Percentiles rank a stretch among this genome's conserved stretches.
Evolutionary conservation across 2,888 invertebrate species (phyloP).

Genomic region (Dicranocentrus wangi): DNA sequence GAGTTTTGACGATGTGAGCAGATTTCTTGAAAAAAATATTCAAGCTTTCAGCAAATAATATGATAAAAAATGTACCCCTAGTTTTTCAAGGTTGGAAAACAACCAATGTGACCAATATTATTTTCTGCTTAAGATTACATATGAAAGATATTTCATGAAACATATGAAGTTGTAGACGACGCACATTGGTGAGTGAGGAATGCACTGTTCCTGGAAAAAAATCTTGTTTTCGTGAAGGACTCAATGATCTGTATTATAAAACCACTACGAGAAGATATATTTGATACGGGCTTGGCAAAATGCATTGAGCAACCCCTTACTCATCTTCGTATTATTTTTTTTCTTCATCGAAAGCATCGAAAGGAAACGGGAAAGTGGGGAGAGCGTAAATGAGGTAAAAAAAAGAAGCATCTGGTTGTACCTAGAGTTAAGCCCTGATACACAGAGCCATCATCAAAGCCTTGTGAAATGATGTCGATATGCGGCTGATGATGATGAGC

Average conservation of each 20-base stretch:
- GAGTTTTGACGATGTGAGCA: not conserved
- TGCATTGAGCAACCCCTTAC: too few relatives aligned
- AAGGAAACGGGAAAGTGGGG: not conserved
- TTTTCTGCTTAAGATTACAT: too few relatives aligned
- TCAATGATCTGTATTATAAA: too few relatives aligned
- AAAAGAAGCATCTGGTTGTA: conserved; percentile 41
- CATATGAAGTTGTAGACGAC: too few relatives aligned
- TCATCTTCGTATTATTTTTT: conserved; percentile 3
- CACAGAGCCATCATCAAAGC: not conserved
- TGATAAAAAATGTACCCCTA: not conserved
- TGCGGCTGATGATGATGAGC: conserved; percentile 11
- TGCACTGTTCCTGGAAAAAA: too few relatives aligned
- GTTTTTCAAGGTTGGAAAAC: conserved; percentile 22
- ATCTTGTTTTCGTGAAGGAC: too few relatives aligned
- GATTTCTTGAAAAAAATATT: too few relatives aligned
- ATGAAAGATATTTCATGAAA: too few relatives aligned
- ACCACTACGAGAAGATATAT: too few relatives aligned
- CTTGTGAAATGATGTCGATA: not conserved
- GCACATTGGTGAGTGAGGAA: too few relatives aligned
- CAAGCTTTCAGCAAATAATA: not conserved
- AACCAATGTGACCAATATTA: too few relatives aligned
- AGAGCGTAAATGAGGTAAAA: conserved; percentile 47
- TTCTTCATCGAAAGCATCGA: not conserved
- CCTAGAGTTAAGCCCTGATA: not conserved
- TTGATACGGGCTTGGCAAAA: too few relatives aligned